Conservation (phyloP, 2,888 invertebrate species). For the Creontiades dilutus region DNA sequence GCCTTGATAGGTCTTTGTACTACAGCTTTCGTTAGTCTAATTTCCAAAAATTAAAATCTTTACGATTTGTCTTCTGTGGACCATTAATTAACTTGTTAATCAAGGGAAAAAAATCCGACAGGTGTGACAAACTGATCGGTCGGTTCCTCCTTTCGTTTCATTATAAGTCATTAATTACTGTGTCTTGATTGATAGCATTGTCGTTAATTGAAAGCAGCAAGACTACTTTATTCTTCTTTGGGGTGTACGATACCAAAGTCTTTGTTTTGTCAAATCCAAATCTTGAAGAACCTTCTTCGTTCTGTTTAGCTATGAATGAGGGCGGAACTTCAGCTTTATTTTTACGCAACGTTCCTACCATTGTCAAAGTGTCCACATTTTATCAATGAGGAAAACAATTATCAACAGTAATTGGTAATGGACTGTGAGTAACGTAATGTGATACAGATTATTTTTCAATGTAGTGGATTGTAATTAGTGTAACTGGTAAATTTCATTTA, state of each 20-base stretch:
- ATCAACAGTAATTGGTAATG: constrained; percentile 73
- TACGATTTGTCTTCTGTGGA: no score
- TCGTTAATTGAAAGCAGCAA: constrained; percentile 76
- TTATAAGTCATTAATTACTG: constrained; percentile 76
- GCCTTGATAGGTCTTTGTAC: no score
- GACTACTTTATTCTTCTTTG: constrained; percentile 72
- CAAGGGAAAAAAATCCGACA: no score
- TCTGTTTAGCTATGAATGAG: neutral
- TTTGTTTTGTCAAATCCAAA: constrained; percentile 53
- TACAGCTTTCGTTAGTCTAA: no score
- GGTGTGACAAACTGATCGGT: constrained; percentile 76
- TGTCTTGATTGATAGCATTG: constrained; percentile 75
- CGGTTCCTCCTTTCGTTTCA: constrained; percentile 76
- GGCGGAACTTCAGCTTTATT: constrained; percentile 54
- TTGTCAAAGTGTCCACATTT: constrained; percentile 66
- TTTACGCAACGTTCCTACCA: constrained; percentile 49
- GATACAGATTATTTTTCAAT: constrained; percentile 52
- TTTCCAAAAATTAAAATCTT: no score
- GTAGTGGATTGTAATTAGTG: constrained; percentile 69
- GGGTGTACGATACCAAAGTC: constrained; percentile 48
- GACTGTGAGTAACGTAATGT: constrained; percentile 73
- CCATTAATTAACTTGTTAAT: no score
- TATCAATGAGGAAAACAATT: constrained; percentile 68
- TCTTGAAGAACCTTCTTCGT: constrained; percentile 41
- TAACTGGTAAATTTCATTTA: constrained; percentile 64